These are phyloP conservation scores for Anas platyrhynchos DNA, from an alignment of 2,113 vertebrate species.

Conservation along the genomic window DNA sequence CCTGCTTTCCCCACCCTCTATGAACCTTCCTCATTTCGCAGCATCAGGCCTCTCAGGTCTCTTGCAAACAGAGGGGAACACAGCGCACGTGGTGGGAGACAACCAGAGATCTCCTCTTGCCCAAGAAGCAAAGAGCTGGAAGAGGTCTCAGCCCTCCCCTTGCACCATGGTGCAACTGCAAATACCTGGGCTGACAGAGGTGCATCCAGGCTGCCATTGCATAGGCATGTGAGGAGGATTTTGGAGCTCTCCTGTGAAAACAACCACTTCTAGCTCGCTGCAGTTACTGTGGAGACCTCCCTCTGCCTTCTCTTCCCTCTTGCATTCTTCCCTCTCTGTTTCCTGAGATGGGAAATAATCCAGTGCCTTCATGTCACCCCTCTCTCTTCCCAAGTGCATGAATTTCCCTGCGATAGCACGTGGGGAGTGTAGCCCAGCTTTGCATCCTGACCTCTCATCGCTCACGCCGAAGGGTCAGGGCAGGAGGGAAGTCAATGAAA, in stretches of 20 bases:
- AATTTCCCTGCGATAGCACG: not conserved
- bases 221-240: not conserved
- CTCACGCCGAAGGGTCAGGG: not conserved
- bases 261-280: not conserved
- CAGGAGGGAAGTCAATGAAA: not conserved
- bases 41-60: not conserved
- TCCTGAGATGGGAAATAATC: not conserved
- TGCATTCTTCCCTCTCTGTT: rapidly evolving
- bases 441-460: rapidly evolving
- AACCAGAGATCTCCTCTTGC: not conserved
- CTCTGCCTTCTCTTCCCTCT: not conserved
- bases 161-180: not conserved
- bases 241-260: not conserved
- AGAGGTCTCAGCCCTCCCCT: not conserved
- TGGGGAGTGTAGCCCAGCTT: not conserved
- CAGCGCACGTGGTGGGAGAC: not conserved
- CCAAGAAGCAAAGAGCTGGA: not conserved
- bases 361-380: not conserved
- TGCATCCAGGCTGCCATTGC: not conserved
- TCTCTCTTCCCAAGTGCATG: not conserved
- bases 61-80: not conserved
- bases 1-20: not conserved
- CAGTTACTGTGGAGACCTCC: not conserved
- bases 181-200: not conserved
- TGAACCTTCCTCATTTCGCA: not conserved